Base-by-base conservation (phyloP, 2,888 invertebrate species). In the Aelia acuminata region DNA sequence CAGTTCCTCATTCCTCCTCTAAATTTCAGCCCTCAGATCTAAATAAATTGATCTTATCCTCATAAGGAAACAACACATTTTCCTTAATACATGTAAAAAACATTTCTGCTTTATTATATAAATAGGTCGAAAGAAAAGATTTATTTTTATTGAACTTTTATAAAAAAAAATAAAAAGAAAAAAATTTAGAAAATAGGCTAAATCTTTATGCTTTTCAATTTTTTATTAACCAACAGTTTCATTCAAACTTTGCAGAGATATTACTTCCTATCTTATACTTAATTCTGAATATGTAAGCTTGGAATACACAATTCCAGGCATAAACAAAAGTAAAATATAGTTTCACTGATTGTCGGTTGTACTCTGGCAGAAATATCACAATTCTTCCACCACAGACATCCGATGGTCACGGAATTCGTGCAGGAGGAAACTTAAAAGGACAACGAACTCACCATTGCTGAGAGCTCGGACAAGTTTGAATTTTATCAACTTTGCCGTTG, bases 381-480 rank as follows among this genome's bases (percentile, higher is more conserved):
- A 70, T 35, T 70, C 63, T 70, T 70, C 35, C 35, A 70, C 63
- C 35, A 70, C 31, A 35, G 63, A 70, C 63, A 70, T 35, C 63
- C 7, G 63, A 70, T 70, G 63, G 63, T 70, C 63, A 70, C 63
- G 63, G 35, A 70, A 70, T 35, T 35, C 63, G 63, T 70, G 63
- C 63, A 18, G 18, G 10, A 13, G 31, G 63, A 35, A 70, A 20
- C 57, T 57, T 53, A 26, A 57, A 57, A 11, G 57, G 57, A 57
- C 57, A 57, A 70, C 63, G 63, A 70, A 70, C 63, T 70, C 63
- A 35, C 13, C 5, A 53, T 15, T 63, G 13, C 31, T 10, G 1
- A n/a, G n/a, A 7, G 53, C n/a, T 53, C 63, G 63, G 10, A 8
- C 10, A 31, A 26, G 26, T 63, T 35, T 7, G 35, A 31, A 35